Base-by-base conservation (phyloP, 2,797 vertebrate genomes). In the Coregonus suidteri region DNA sequence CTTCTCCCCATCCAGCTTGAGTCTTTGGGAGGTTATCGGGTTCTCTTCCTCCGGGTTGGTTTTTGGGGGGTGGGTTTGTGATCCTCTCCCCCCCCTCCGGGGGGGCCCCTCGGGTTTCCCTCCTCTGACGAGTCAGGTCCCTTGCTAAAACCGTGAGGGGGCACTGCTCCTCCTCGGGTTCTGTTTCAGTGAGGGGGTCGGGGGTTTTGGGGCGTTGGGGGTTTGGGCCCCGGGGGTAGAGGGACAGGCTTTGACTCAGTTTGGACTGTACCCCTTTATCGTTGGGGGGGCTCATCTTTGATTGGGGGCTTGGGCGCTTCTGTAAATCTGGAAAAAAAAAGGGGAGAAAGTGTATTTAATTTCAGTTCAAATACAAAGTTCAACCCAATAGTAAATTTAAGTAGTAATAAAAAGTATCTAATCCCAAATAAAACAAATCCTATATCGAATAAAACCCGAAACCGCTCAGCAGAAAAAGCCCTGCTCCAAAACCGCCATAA, bases 151-250 rank as follows among this genome's bases (percentile, higher is more conserved):
- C 92, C 93, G 84, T 90, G 93, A 68, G 84, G 80, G 94, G 85
- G 82, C 88, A 92, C 74, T 91, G 82, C 88, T 94, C 87, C 84
- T 59, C 84, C 66, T 93, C 90, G 77, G 74, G 68, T 74, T 93
- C 90, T 77, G 75, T 68, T 74, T 93, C 89, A 85, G 87, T 11
- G 20, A 75, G 13, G 93, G 78, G 96, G 88, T 85, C 92, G n/a
- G 95, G 83, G 98, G 97, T 84, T 99, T 99, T 2, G 97, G 97
- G 80, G 96, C 95, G 0, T 97, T 95, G 54, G 96, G 96, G 97
- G 97, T 85, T 98, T 98, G 18, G 95, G 93, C 95, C 96, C 90
- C 93, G n/a, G n/a, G 91, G 35, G 93, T 91, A 87, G 92, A 88
- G 81, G 90, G 91, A 85, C 88, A 78, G 95, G 90, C 81, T 90